phyloP scores from a whole-genome alignment of 1,140 invertebrate species.

The Drosophila parabipectinata region DNA sequence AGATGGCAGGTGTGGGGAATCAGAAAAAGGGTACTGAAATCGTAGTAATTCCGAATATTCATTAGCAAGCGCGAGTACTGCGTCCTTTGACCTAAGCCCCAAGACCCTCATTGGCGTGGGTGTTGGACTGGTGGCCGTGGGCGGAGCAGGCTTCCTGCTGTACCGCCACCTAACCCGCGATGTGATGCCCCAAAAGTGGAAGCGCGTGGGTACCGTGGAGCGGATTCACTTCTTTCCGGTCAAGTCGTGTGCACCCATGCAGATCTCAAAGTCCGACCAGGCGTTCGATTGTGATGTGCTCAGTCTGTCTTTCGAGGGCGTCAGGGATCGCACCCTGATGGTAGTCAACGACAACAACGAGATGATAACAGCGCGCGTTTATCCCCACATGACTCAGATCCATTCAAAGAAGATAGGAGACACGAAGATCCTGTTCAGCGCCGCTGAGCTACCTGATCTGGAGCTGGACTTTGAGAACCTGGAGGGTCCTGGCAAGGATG shows the following conservation, averaged over 20 bases:
- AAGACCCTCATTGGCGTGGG: slow-evolving; percentile 60
- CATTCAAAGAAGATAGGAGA: slow-evolving; percentile 77
- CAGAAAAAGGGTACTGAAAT: neutral
- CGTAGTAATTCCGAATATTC: neutral
- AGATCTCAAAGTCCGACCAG: slow-evolving; percentile 52
- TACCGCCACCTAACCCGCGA: slow-evolving; percentile 68
- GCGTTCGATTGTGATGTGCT: slow-evolving; percentile 84
- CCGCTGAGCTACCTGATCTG: slow-evolving; percentile 85
- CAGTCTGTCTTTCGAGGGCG: slow-evolving; percentile 83
- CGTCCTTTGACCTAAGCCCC: slow-evolving; percentile 29
- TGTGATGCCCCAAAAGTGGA: slow-evolving; percentile 72
- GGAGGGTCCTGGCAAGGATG: slow-evolving; percentile 61
- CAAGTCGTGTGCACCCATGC: slow-evolving; percentile 85
- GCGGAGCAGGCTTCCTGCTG: slow-evolving; percentile 57
- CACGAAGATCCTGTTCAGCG: slow-evolving; percentile 79
- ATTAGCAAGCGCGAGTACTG: slow-evolving; percentile 22
- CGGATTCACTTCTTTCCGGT: slow-evolving; percentile 85
- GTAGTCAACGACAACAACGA: slow-evolving; percentile 84
- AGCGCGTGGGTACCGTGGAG: slow-evolving; percentile 85
- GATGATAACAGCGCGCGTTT: slow-evolving; percentile 85
- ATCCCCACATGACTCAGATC: slow-evolving; percentile 85
- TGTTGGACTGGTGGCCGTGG: slow-evolving; percentile 51
- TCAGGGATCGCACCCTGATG: slow-evolving; percentile 85
- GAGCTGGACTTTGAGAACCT: slow-evolving; percentile 83
- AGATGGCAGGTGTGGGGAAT: slow-evolving; percentile 41